phyloP scores from a whole-genome alignment of 2,113 vertebrate species.

The Odontophorus gujanensis region DNA sequence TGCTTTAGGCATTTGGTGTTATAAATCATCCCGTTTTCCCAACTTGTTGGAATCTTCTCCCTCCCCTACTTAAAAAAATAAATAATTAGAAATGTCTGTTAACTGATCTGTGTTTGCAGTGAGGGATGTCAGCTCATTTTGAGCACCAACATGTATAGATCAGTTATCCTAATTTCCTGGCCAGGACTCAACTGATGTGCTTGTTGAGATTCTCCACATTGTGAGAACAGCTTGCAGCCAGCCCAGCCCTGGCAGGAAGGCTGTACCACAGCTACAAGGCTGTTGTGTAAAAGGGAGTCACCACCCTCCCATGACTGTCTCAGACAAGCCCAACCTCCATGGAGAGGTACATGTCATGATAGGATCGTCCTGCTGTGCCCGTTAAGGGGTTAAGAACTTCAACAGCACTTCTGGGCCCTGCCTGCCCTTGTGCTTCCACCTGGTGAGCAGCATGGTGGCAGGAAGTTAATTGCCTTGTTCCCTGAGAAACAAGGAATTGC shows the following conservation, averaged over 20 bases:
- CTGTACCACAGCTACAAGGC: not conserved
- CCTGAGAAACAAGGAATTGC: not conserved
- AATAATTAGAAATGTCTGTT: not conserved
- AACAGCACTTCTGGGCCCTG: not conserved
- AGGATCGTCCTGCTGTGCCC: not conserved
- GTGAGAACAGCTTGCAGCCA: not conserved
- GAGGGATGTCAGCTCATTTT: not conserved
- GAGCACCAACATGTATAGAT: not conserved
- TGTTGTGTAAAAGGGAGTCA: not conserved
- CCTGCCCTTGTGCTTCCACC: not conserved
- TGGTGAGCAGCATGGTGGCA: not conserved
- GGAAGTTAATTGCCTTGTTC: not conserved
- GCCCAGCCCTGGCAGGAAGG: not conserved
- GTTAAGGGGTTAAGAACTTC: not conserved
- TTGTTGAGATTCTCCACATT: not conserved
- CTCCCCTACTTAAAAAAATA: not conserved
- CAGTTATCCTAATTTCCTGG: not conserved
- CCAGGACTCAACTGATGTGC: not conserved
- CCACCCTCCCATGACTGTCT: not conserved
- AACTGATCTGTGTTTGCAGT: not conserved
- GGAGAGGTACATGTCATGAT: not conserved
- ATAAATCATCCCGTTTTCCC: slow-evolving; percentile 48
- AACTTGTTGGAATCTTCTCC: not conserved
- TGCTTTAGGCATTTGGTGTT: slow-evolving; percentile 28
- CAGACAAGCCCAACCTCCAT: not conserved